Evolutionary conservation across 1,140 invertebrate genomes (phyloP), one percentile per base, ranked within the genome.

Genomic region (Spodoptera frugiperda): DNA sequence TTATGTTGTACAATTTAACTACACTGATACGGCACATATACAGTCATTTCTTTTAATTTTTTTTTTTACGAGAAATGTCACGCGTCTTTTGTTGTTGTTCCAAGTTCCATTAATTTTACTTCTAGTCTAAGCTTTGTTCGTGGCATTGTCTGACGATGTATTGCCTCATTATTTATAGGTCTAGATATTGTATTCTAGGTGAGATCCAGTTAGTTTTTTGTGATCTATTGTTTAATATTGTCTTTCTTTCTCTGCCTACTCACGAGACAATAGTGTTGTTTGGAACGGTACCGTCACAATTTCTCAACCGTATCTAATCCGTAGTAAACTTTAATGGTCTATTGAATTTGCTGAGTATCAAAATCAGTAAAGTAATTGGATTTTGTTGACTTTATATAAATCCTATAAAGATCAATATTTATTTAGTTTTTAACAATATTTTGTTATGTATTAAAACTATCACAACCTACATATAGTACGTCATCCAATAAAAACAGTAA

Each of bases 141-240:
- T 10, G 19, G 46, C 33, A 30, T 53, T 51, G 19, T 51, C n/a
- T 70, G 21, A n/a, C 25, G 25, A 70, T 54, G 17, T 49, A 54
- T 53, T 54, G 48, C 65, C 11, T 39, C n/a, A 6, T 53, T 71
- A 44, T 55, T 71, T 39, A 55, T 71, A 11, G 51, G 14, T 19
- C 19, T 44, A 55, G 46, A 68, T 71, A 53, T 71, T 71, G 67
- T 46, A 46, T 63, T 63, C 9, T 19, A 11, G 59, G 59, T 54
- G 67, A 71, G 67, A 71, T 71, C 51, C 17, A 30, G 51, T 44
- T 55, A 71, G 51, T 71, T 71, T 39, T 71, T 71, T 71, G 49
- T 71, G 51, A 55, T 14, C 67, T 39, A 71, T 71, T 71, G 67
- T 71, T 39, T 14, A 21, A 44, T 17, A 30, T 63, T 44, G 44